Percentiles rank a stretch among this genome's conserved stretches.
Conservation (phyloP, 2,797 vertebrate genomes). For the Acrossocheilus fasciatus region DNA sequence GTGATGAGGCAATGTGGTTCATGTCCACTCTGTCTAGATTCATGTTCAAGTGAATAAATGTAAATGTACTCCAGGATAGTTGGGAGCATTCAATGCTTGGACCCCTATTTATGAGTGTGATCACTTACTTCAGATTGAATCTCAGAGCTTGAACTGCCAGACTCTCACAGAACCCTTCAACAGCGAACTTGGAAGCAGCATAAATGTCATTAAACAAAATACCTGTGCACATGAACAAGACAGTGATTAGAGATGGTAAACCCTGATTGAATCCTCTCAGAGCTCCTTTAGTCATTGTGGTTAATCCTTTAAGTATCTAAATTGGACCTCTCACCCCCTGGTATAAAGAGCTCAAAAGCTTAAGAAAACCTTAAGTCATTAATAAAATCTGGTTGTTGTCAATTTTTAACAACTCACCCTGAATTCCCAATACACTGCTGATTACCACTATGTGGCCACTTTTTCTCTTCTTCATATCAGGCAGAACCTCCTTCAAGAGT, state of each 20-base stretch:
- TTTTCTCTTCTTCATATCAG: slow-evolving; percentile 88
- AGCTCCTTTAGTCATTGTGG: slow-evolving; percentile 5
- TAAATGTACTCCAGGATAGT: not conserved
- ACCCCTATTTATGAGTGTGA: not conserved
- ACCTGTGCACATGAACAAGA: slow-evolving; percentile 59
- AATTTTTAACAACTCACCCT: slow-evolving; percentile 72
- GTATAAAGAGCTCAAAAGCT: not conserved
- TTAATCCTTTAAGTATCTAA: slow-evolving; percentile 22
- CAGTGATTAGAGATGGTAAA: slow-evolving; percentile 14
- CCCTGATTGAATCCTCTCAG: not conserved
- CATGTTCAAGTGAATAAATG: not conserved
- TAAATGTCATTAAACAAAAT: slow-evolving; percentile 91
- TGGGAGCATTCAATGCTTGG: not conserved
- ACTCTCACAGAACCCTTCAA: slow-evolving; percentile 90
- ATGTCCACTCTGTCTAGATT: not conserved
- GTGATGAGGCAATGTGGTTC: not conserved
- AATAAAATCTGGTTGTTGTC: not conserved
- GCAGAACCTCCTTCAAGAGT: slow-evolving; percentile 85
- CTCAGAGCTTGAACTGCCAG: slow-evolving; percentile 86
- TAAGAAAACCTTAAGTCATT: not conserved
- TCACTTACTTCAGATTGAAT: slow-evolving; percentile 88
- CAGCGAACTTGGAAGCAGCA: slow-evolving; percentile 89
- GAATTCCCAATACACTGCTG: slow-evolving; percentile 89
- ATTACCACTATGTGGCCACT: slow-evolving; percentile 89
- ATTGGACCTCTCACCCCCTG: not conserved